Evolutionary conservation across 2,113 vertebrate genomes (phyloP).

Genomic region (Limnothrissa miodon): DNA sequence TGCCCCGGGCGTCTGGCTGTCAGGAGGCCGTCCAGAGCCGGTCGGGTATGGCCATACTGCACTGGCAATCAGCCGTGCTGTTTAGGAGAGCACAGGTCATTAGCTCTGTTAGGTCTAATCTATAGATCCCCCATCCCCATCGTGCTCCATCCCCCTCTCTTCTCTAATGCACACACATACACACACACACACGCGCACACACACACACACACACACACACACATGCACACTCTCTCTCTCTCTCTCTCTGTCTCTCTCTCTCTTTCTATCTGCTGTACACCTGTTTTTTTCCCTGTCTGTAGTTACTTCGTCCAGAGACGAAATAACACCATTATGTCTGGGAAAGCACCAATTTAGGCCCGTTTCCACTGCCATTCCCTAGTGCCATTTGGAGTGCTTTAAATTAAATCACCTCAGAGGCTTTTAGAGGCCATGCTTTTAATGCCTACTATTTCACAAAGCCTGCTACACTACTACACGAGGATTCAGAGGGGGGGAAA

Average conservation of each 20-base stretch:
- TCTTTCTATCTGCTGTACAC: slow-evolving; percentile 18
- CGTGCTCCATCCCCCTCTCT: background rate
- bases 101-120: background rate
- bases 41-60: background rate
- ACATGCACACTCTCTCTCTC: background rate
- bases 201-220: background rate
- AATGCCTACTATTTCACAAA: background rate
- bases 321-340: slow-evolving; percentile 42
- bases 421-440: slow-evolving; percentile 35
- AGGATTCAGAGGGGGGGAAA: background rate
- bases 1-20: background rate
- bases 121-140: background rate
- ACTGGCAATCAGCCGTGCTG: background rate
- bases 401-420: slow-evolving; percentile 28
- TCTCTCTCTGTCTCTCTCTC: slow-evolving; percentile 14
- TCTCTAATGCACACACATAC: background rate
- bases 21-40: background rate
- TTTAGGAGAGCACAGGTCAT: background rate
- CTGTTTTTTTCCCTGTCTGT: slow-evolving; percentile 28
- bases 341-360: slow-evolving; percentile 36
- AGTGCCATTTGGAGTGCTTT: slow-evolving; percentile 34
- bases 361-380: slow-evolving; percentile 11
- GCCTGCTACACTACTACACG: background rate
- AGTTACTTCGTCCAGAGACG: slow-evolving; percentile 25
- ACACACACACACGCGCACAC: background rate